Percentiles rank a stretch among this genome's conserved stretches.
Evolutionary conservation across 2,113 vertebrate genomes (phyloP).

Genomic region (Silurus meridionalis): DNA sequence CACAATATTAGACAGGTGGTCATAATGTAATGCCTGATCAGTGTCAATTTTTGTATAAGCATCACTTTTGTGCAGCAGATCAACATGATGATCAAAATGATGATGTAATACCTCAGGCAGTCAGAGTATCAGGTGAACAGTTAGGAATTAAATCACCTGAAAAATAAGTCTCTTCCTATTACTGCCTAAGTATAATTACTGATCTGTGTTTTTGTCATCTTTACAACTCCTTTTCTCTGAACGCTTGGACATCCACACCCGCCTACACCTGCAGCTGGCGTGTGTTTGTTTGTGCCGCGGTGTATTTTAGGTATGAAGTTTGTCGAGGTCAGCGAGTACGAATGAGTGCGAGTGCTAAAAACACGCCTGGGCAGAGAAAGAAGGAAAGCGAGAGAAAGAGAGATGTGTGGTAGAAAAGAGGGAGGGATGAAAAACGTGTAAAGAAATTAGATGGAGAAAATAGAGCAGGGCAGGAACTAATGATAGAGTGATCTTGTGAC

Average conservation of each 20-base stretch:
- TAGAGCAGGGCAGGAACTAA: slow-evolving; percentile 34
- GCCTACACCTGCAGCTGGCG: not conserved
- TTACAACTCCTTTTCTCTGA: not conserved
- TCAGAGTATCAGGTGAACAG: not conserved
- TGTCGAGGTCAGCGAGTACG: slow-evolving; percentile 3
- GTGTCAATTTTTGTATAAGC: too few relatives aligned
- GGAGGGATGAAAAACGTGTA: slow-evolving; percentile 52
- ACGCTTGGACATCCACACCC: not conserved
- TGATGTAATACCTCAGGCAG: not conserved
- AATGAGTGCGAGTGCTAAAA: not conserved
- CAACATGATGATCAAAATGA: not conserved
- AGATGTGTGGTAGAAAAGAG: not conserved
- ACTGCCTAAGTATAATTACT: too few relatives aligned
- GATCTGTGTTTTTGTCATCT: slow-evolving; percentile 4
- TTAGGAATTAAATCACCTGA: not conserved
- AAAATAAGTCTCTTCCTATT: not conserved
- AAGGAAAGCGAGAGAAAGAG: not conserved
- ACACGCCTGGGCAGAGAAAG: not conserved
- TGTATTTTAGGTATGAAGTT: slow-evolving; percentile 22
- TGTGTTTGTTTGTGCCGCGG: not conserved
- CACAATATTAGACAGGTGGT: too few relatives aligned
- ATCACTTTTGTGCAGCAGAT: too few relatives aligned
- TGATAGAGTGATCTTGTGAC: slow-evolving; percentile 27
- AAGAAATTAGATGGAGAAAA: slow-evolving; percentile 38
- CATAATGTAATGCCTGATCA: too few relatives aligned